phyloP scores from a whole-genome alignment of 1,140 invertebrate species.

The Bombus consobrinus region DNA sequence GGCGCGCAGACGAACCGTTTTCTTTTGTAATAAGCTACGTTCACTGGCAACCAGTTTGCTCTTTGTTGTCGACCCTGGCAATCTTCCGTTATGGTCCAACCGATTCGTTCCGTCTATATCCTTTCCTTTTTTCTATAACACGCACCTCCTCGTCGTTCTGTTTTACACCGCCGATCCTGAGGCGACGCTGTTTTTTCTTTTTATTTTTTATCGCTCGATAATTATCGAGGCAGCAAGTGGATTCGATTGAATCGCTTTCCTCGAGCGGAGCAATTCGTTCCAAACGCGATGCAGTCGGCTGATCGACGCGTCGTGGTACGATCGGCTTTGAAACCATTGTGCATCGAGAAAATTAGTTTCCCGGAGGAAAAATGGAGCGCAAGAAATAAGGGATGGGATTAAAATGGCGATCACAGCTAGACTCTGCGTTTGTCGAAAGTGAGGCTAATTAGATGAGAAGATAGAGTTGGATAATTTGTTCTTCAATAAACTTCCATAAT shows the following conservation, averaged over 20 bases:
- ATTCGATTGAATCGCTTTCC: constrained; percentile 30
- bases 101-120: not conserved
- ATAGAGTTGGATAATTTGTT: not conserved
- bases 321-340: not conserved
- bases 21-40: constrained; percentile 41
- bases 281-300: not conserved
- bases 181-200: not conserved
- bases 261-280: not conserved
- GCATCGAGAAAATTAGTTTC: constrained; percentile 25
- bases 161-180: not conserved
- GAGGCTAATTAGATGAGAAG: constrained; percentile 8
- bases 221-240: constrained; percentile 47
- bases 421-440: not conserved
- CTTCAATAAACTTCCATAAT: no score
- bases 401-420: not conserved
- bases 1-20: constrained; percentile 8
- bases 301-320: not conserved
- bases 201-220: constrained; percentile 30
- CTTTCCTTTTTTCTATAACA: not conserved
- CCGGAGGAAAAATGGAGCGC: not conserved
- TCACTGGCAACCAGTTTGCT: not conserved
- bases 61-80: constrained; percentile 30
- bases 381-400: not conserved
- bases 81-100: not conserved
- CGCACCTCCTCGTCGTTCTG: not conserved